Conservation (phyloP, 2,888 invertebrate species). For the Xestia sexstrigata region DNA sequence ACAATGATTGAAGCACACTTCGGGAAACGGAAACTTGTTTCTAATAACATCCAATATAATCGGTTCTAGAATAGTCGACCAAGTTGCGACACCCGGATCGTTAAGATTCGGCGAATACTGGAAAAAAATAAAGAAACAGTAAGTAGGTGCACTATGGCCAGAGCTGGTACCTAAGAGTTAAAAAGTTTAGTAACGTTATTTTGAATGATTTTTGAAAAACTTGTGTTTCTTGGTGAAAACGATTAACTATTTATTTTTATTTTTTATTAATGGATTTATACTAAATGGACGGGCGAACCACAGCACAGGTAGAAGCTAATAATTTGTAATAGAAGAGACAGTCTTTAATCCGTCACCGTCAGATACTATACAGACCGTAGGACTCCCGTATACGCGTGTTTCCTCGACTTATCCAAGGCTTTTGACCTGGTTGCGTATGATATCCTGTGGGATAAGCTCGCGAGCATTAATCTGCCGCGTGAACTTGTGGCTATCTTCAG, state of each 20-base stretch:
- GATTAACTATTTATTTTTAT: too few species aligned
- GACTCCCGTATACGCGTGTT: too few species aligned
- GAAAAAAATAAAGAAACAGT: constrained; percentile 26
- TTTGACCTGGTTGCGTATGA: too few species aligned
- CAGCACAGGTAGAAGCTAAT: background rate
- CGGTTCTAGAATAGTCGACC: background rate
- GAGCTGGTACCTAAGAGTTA: too few species aligned
- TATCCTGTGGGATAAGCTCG: too few species aligned
- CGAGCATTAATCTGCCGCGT: too few species aligned
- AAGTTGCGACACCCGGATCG: background rate
- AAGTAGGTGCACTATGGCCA: background rate
- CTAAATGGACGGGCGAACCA: background rate
- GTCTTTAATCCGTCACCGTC: too few species aligned
- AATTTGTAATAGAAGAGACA: background rate
- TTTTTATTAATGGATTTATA: too few species aligned
- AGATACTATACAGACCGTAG: too few species aligned
- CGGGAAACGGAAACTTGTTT: constrained; percentile 44
- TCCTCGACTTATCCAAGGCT: too few species aligned
- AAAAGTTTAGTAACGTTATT: background rate
- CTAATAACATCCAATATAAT: constrained; percentile 39
- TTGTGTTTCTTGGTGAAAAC: background rate
- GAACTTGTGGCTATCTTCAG: too few species aligned
- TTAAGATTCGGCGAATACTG: constrained; percentile 18
- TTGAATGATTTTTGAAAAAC: background rate
- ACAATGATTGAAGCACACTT: constrained; percentile 47